phyloP scores from a whole-genome alignment of 1,140 invertebrate genomes.

The Trichonephila clavata region DNA sequence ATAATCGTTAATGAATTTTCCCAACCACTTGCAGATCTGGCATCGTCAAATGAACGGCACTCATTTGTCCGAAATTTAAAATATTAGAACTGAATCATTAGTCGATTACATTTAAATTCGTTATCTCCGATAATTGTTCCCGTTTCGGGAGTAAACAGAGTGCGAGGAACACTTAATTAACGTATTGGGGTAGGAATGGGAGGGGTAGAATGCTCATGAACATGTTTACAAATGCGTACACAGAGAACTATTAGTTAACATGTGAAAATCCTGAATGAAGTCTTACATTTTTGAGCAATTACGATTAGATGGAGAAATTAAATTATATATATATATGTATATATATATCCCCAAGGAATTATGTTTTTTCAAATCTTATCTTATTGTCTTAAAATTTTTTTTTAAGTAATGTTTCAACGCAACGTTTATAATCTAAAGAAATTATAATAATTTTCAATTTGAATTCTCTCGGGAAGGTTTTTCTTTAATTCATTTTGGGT shows the following conservation, averaged over 20 bases:
- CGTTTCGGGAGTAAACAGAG: not conserved
- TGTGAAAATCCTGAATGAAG: not conserved
- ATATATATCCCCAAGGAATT: too few relatives aligned
- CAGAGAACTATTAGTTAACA: not conserved
- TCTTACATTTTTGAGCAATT: too few relatives aligned
- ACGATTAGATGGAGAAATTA: too few relatives aligned
- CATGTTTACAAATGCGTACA: not conserved
- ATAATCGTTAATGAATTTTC: constrained; percentile 6
- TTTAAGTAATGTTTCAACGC: too few relatives aligned
- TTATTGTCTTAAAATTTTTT: too few relatives aligned
- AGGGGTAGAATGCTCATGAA: not conserved
- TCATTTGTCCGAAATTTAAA: constrained; percentile 4
- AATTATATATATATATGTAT: too few relatives aligned
- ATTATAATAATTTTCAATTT: too few relatives aligned
- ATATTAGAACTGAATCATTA: constrained; percentile 10
- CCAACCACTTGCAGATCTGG: not conserved
- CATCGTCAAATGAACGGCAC: not conserved
- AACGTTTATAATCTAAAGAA: too few relatives aligned
- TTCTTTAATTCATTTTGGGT: too few relatives aligned
- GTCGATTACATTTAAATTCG: constrained; percentile 5
- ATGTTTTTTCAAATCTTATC: too few relatives aligned
- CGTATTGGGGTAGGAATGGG: not conserved
- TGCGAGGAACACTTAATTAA: constrained; percentile 1
- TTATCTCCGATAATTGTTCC: constrained; percentile 12
- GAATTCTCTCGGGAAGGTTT: too few relatives aligned